Evolutionary conservation across 2,888 invertebrate genomes (phyloP).

Genomic region (Altica lythri): DNA sequence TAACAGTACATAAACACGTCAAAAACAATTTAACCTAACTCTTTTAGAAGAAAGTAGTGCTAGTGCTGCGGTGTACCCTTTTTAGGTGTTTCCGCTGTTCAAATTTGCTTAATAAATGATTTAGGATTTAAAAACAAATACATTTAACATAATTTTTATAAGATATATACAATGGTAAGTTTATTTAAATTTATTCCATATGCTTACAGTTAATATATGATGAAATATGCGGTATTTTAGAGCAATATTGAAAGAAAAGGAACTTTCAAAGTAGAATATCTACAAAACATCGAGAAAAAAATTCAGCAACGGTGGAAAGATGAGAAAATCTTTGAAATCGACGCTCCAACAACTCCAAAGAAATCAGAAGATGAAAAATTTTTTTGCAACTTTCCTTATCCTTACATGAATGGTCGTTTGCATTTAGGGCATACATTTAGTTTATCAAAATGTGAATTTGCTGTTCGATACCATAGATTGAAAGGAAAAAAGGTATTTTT

Average conservation of each 20-base stretch:
- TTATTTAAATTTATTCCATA: no score
- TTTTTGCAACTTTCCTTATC: slow-evolving; percentile 94
- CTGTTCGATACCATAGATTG: slow-evolving; percentile 87
- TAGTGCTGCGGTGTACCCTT: no score
- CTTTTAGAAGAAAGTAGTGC: no score
- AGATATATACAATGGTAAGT: no score
- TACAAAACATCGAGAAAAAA: slow-evolving; percentile 85
- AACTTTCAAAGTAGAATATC: slow-evolving; percentile 93
- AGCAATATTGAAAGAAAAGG: slow-evolving; percentile 75
- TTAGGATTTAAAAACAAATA: no score
- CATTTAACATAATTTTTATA: no score
- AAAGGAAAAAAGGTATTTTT: slow-evolving; percentile 73
- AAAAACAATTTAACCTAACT: no score
- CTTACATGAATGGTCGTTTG: slow-evolving; percentile 98
- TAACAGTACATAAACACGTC: no score
- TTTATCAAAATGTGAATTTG: slow-evolving; percentile 97
- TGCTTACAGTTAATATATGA: no score
- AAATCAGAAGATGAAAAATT: slow-evolving; percentile 77
- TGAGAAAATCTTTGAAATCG: slow-evolving; percentile 78
- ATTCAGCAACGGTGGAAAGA: slow-evolving; percentile 87
- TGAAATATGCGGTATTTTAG: slow-evolving; percentile 32
- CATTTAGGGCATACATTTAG: slow-evolving; percentile 98
- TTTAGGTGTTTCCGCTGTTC: no score
- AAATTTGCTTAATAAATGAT: no score
- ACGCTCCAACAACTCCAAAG: slow-evolving; percentile 71